A percentile compares a stretch with the other conserved stretches of the same genome.
Evolutionary conservation across 2,113 vertebrate species (phyloP).

Genomic region (Phrynosoma platyrhinos): DNA sequence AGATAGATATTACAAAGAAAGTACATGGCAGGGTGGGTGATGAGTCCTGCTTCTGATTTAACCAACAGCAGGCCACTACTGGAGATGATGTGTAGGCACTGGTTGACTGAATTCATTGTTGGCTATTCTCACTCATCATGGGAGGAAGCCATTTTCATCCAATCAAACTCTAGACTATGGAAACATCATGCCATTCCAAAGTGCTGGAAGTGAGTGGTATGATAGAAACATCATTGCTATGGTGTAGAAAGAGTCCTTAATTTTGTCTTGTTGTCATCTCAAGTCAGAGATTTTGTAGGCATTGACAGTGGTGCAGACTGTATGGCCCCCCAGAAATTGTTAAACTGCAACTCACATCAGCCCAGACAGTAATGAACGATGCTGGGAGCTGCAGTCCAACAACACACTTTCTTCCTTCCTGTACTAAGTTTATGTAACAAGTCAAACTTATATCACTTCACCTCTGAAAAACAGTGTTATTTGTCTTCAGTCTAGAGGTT

Average conservation of each 20-base stretch:
- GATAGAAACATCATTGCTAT: background rate
- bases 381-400: background rate
- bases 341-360: background rate
- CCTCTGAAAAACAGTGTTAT: background rate
- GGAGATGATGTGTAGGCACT: background rate
- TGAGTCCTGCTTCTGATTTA: slow-evolving; percentile 6
- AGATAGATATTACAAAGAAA: background rate
- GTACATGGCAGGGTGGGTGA: background rate
- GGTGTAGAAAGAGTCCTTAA: background rate
- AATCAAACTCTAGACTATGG: background rate
- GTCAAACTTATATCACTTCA: background rate
- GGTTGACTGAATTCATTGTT: background rate
- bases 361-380: too few species aligned
- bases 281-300: background rate
- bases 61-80: background rate
- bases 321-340: background rate
- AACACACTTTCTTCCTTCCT: background rate
- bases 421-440: background rate
- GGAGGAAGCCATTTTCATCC: background rate
- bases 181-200: background rate
- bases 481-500: background rate
- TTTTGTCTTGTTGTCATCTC: background rate
- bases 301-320: background rate
- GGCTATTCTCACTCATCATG: background rate
- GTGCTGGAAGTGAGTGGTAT: background rate